phyloP scores from a whole-genome alignment of 1,140 invertebrate species.

The Pteromalus puparum region DNA sequence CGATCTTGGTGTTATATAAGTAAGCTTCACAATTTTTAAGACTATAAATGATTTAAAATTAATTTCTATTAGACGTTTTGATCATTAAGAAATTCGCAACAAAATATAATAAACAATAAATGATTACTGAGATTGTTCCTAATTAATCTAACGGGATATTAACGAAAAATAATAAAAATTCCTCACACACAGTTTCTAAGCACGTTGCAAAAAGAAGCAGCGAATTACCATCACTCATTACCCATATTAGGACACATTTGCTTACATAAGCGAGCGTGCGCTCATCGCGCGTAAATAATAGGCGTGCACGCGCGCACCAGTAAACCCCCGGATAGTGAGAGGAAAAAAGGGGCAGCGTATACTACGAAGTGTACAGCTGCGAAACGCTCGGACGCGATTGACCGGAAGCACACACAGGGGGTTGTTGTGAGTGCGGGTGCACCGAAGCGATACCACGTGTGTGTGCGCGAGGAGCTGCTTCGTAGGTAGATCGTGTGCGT shows the following conservation, averaged over 20 bases:
- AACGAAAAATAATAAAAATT: too few species aligned
- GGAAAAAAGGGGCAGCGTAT: not conserved
- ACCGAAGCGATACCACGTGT: not conserved
- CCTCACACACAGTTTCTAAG: not conserved
- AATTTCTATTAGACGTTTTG: too few species aligned
- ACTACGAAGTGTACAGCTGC: too few species aligned
- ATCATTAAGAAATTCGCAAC: too few species aligned
- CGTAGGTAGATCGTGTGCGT: not conserved
- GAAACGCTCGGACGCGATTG: slow-evolving; percentile 14
- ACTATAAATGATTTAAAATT: too few species aligned
- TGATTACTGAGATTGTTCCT: too few species aligned
- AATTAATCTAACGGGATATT: too few species aligned
- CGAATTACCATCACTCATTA: not conserved
- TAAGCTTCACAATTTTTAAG: too few species aligned
- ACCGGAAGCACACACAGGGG: not conserved
- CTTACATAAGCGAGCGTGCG: not conserved
- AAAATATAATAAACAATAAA: too few species aligned
- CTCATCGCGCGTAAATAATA: not conserved
- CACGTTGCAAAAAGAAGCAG: not conserved
- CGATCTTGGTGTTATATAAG: too few species aligned
- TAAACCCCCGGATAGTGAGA: not conserved
- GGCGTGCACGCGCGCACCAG: not conserved
- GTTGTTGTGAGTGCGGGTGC: not conserved
- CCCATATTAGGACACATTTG: not conserved
- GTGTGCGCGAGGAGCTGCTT: not conserved